Percentiles rank a stretch among this genome's conserved stretches.
phyloP scores from a whole-genome alignment of 2,888 invertebrate genomes.

The Ormyrus rosae region DNA sequence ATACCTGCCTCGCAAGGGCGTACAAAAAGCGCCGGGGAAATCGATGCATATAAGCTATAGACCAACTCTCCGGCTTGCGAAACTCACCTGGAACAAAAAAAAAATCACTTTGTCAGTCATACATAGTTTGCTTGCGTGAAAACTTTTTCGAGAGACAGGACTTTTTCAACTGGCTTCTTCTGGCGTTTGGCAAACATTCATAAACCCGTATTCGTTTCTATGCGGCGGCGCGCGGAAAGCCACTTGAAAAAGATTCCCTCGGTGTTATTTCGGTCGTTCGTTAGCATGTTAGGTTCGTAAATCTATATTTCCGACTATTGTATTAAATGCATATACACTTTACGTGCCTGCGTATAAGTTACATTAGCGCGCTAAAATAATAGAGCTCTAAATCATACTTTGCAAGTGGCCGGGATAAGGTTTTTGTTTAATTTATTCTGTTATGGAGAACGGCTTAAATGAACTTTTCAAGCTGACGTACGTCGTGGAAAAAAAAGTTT shows the following conservation, averaged over 20 bases:
- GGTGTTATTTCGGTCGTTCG: background rate
- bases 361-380: background rate
- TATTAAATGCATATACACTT: conserved; percentile 12
- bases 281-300: background rate
- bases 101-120: background rate
- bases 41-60: background rate
- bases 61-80: background rate
- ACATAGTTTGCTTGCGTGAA: background rate
- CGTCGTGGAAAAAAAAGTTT: too few relatives aligned
- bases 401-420: too few relatives aligned
- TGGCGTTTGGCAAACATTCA: too few relatives aligned
- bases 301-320: conserved; percentile 4
- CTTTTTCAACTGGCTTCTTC: background rate
- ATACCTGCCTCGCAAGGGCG: background rate
- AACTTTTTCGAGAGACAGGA: background rate
- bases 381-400: background rate
- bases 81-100: conserved; percentile 47
- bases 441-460: too few relatives aligned
- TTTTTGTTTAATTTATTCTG: too few relatives aligned
- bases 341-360: conserved; percentile 22
- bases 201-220: too few relatives aligned
- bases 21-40: background rate
- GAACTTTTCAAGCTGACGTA: too few relatives aligned
- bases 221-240: too few relatives aligned
- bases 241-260: too few relatives aligned